phyloP scores from a whole-genome alignment of 2,113 vertebrate genomes.

The Daboia siamensis region DNA sequence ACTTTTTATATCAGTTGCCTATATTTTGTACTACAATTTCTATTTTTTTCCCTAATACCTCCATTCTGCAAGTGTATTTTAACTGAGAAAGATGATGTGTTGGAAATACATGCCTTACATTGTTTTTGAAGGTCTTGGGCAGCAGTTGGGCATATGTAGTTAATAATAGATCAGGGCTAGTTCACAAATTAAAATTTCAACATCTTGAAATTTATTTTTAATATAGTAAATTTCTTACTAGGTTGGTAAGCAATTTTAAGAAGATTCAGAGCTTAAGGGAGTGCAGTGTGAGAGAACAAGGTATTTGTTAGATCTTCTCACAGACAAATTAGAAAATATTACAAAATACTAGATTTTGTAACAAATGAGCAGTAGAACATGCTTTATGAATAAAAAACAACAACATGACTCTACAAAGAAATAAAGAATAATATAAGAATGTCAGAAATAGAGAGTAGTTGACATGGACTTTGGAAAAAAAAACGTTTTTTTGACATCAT shows the following conservation, averaged over 20 bases:
- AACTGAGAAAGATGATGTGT: neutral
- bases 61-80: neutral
- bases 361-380: neutral
- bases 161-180: neutral
- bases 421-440: neutral
- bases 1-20: neutral
- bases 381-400: neutral
- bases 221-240: neutral
- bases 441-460: neutral
- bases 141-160: neutral
- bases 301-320: neutral
- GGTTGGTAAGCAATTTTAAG: neutral
- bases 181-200: neutral
- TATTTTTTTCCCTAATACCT: neutral
- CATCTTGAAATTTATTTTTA: neutral
- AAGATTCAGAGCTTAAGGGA: neutral
- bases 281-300: neutral
- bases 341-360: neutral
- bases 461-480: neutral
- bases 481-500: neutral
- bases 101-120: neutral
- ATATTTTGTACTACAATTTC: neutral
- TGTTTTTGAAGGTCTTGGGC: neutral
- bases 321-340: neutral
- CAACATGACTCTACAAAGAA: neutral